phyloP scores from a whole-genome alignment of 2,113 vertebrate species.

The Athene noctua region DNA sequence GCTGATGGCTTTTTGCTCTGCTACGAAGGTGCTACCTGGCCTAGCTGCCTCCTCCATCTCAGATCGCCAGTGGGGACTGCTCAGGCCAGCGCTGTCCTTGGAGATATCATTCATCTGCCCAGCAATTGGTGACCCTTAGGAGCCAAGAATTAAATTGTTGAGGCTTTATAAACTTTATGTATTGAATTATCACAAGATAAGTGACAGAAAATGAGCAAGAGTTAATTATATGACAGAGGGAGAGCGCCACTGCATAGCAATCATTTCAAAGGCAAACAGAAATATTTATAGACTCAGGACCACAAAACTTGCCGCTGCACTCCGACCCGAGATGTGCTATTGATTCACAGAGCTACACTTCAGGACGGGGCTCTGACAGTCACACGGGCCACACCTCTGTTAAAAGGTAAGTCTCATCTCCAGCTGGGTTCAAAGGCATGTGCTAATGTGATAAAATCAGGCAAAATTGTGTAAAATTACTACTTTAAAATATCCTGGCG shows the following conservation, averaged over 20 bases:
- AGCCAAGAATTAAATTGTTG: neutral
- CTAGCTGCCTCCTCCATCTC: neutral
- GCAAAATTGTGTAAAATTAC: neutral
- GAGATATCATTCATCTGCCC: neutral
- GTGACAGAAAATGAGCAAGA: conserved; percentile 16
- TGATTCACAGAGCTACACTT: neutral
- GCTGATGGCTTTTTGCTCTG: neutral
- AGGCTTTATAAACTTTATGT: neutral
- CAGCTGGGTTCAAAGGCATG: neutral
- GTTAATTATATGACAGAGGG: neutral
- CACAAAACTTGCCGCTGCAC: neutral
- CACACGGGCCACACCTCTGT: neutral
- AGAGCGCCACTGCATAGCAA: neutral
- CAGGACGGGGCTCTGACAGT: neutral
- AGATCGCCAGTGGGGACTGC: neutral
- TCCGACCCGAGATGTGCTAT: neutral
- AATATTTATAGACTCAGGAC: neutral
- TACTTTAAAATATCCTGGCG: neutral
- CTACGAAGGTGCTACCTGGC: neutral
- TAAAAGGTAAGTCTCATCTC: neutral
- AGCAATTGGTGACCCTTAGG: neutral
- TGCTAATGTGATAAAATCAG: neutral
- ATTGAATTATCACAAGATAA: neutral
- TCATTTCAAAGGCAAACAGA: conserved; percentile 1
- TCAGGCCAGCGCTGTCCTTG: neutral